Evolutionary conservation across 2,888 invertebrate species (phyloP).

Genomic region (Flexamia atlantica): DNA sequence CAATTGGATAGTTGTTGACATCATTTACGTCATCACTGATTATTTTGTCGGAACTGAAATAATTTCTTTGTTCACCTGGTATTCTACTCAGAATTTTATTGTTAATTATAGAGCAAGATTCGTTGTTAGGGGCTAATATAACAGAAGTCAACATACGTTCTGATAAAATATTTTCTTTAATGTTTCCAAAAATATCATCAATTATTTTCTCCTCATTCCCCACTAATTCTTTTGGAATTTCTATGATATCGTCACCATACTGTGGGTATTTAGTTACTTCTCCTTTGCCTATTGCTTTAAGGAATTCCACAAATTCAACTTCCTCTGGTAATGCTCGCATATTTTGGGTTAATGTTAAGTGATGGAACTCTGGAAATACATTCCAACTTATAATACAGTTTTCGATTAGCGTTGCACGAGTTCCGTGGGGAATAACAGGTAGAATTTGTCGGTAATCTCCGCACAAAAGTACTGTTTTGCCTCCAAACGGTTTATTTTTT

Average conservation of each 20-base stretch:
- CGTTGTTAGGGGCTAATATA: conserved; percentile 10
- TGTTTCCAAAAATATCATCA: conserved; percentile 26
- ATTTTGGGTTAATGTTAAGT: conserved; percentile 35
- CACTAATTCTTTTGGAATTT: not conserved
- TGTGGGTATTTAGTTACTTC: not conserved
- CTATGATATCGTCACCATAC: not conserved
- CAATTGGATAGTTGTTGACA: too few relatives aligned
- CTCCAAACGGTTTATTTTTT: conserved; percentile 32
- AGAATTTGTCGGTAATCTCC: conserved; percentile 22
- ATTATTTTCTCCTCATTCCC: not conserved
- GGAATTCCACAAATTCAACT: conserved; percentile 36
- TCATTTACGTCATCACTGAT: conserved; percentile 19
- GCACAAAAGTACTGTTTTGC: conserved; percentile 35
- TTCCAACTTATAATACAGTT: conserved; percentile 30
- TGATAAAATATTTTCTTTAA: conserved; percentile 26
- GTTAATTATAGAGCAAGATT: conserved; percentile 29
- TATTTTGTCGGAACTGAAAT: conserved; percentile 37
- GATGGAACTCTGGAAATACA: not conserved
- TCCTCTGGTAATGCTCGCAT: conserved; percentile 38
- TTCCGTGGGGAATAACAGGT: conserved; percentile 22
- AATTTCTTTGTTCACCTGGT: conserved; percentile 32
- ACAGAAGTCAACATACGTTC: conserved; percentile 40
- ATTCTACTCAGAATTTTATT: conserved; percentile 11
- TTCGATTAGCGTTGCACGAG: conserved; percentile 26
- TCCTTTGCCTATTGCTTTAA: not conserved